Base-by-base conservation (phyloP, 2,888 invertebrate genomes). In the Pammene aurita region DNA sequence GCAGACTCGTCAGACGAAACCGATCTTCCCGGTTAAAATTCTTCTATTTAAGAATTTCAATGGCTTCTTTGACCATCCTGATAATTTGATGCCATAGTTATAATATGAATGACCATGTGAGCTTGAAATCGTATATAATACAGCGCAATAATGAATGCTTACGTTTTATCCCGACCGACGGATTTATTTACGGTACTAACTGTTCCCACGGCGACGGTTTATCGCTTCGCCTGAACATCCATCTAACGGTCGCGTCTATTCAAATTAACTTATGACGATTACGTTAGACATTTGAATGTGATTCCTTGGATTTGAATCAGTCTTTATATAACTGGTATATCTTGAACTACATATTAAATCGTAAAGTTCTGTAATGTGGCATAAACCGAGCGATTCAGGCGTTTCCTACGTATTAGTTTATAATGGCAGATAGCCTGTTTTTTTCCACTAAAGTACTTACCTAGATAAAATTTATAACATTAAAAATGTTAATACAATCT, bases 91-190 rank as follows among this genome's bases (percentile, higher is more conserved):
- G n/a, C n/a, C n/a, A n/a, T n/a, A n/a, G n/a, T n/a, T n/a, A n/a
- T n/a, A n/a, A n/a, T n/a, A n/a, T n/a, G n/a, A n/a, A n/a, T n/a
- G n/a, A n/a, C n/a, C n/a, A n/a, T n/a, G n/a, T n/a, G n/a, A n/a
- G n/a, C n/a, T n/a, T n/a, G n/a, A n/a, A n/a, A n/a, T n/a, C n/a
- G n/a, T n/a, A n/a, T n/a, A n/a, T n/a, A n/a, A 61, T 38, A 62
- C 38, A 77, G 78, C 76, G 77, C 80, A 83, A 83, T 84, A 85
- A 84, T 86, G 85, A 85, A 86, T 83, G 85, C 86, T 86, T 84
- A 81, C 76, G 80, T 80, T 84, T 86, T 87, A 85, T 86, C 85
- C 81, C 84, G 77, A 69, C 72, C 78, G 75, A 77, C 71, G 75
- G 81, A 87, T 87, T 87, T 85, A 87, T 84, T 77, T 79, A 80